Base-by-base conservation (phyloP, 2,888 invertebrate genomes). In the Aplocera efformata region DNA sequence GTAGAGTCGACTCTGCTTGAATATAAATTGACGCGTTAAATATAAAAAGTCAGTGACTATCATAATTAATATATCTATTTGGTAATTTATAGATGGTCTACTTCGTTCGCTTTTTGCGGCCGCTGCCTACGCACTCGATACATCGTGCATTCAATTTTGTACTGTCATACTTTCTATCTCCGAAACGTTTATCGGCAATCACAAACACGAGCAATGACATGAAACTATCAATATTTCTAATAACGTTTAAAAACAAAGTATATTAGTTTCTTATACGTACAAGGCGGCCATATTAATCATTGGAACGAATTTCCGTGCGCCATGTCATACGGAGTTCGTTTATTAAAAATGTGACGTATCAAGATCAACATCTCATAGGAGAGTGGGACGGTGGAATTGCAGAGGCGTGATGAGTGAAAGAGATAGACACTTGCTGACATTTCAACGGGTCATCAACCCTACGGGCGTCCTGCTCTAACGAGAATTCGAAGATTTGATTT, bases 291-390 rank as follows among this genome's bases (percentile, higher is more conserved):
- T 88, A 88, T 88, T 88, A 86, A 88, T 88, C 88, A 88, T 88
- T 79, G 74, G 75, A 84, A 84, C 82, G 80, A 83, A 86, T 84
- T 85, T 85, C 83, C 81, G 79, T 84, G 79, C 80, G 72, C 80
- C 83, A 77, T 85, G 85, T 85, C 85, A 85, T 85, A 85, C 79
- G 72, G 71, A 75, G 79, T 88, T 81, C 86, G 86, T 86, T 88
- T 88, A 86, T 88, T 86, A 88, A 88, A 88, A 88, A 85, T 84
- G 79, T 86, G 88, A 88, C 86, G 86, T 88, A 86, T 88, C 85
- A 85, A 88, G 88, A 88, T 88, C 88, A 86, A 84, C 85, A 85
- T 86, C 84, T 83, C 79, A 68, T 73, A 68, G 79, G 54, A 51
- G 72, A 84, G 70, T 53, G 76, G 67, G 79, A 85, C 69, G 62